Evolutionary conservation across 2,888 invertebrate genomes (phyloP), one percentile per base, ranked within the genome.

Genomic region (Rhagonycha lutea): DNA sequence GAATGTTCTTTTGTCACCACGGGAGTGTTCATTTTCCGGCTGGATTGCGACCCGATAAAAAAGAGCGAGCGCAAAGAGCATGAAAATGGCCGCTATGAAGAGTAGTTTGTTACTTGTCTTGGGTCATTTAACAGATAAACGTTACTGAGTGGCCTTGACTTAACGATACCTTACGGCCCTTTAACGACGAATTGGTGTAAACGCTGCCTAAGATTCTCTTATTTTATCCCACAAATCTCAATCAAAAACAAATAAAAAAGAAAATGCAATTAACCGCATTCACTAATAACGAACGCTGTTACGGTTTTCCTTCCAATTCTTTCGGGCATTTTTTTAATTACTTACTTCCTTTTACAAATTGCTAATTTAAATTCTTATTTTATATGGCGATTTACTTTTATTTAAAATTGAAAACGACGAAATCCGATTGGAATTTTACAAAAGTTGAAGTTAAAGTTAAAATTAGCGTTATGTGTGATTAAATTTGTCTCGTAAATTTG

Each of bases 1-100:
- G 87, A 89, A 85, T 85, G 88, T 85, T 87, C 86, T 87, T 86
- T 88, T 87, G 87, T 87, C 87, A 87, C 88, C 88, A 85, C 88
- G 87, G 86, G 88, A 88, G 85, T 83, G 88, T 88, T 88, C 88
- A 88, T 88, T 88, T 88, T 88, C 88, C 88, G 88, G 87, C 87
- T 85, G 88, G 88, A 87, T 87, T 88, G 86, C 81, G 82, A 80
- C 82, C 85, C 87, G 87, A 88, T 87, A 88, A 88, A 87, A 88
- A 87, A 87, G 83, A 83, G 83, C 83, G 84, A 84, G 85, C 82
- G 86, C 86, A 86, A 85, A 84, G 84, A 86, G 84, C 87, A 85
- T 87, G 87, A 88, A 87, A 87, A 87, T 86, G 87, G 84, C 81
- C 81, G 81, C 81, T 79, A 81, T 80, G 80, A 83, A 82, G 83